Conservation (phyloP, 2,888 invertebrate genomes). For the Himalopsyche tibetana region DNA sequence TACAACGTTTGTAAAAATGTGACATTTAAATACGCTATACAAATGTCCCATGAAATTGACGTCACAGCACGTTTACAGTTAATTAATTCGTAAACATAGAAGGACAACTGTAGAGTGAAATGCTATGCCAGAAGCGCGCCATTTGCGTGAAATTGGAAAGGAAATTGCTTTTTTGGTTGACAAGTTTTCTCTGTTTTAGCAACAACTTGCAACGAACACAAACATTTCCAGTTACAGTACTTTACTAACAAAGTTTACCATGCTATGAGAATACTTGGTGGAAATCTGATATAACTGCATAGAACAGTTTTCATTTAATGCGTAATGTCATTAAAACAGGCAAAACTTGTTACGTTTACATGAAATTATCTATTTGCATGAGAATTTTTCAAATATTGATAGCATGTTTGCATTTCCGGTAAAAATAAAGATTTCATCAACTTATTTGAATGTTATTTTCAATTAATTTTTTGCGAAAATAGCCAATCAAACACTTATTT, state of each 20-base stretch:
- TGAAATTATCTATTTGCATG: not conserved
- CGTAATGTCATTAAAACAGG: not conserved
- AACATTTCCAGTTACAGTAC: not conserved
- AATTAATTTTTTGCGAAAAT: too few relatives aligned
- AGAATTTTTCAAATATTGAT: too few relatives aligned
- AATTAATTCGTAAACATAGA: too few relatives aligned
- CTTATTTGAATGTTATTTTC: too few relatives aligned
- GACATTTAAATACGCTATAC: too few relatives aligned
- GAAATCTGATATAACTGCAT: not conserved
- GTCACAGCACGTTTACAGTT: too few relatives aligned
- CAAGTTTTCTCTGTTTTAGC: slow-evolving; percentile 36
- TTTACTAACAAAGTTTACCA: not conserved
- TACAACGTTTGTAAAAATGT: too few relatives aligned
- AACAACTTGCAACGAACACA: not conserved
- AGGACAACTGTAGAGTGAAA: not conserved
- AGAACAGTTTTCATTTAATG: not conserved
- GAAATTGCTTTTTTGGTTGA: slow-evolving; percentile 34
- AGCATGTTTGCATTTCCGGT: too few relatives aligned
- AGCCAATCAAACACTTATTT: too few relatives aligned
- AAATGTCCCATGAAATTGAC: too few relatives aligned
- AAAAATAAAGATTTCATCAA: too few relatives aligned
- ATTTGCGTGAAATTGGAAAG: slow-evolving; percentile 24
- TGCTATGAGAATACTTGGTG: not conserved
- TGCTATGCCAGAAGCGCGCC: not conserved
- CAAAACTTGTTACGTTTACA: not conserved